Percentiles rank a stretch among this genome's conserved stretches.
Conservation (phyloP, 2,888 invertebrate species). For the Hipparchia semele region DNA sequence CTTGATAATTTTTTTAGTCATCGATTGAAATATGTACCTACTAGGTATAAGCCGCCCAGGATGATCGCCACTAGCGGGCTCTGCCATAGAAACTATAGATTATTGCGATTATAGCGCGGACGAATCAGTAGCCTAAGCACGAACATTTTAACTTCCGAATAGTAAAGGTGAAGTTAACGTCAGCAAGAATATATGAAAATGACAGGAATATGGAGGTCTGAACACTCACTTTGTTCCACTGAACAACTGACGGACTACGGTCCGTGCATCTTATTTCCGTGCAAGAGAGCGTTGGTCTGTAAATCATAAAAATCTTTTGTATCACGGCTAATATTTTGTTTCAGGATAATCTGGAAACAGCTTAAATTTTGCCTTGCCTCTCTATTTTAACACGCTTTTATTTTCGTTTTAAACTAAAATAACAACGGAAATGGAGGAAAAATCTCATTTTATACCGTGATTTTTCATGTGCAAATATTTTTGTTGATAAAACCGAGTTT, state of each 20-base stretch:
- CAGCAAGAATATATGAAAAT: too few relatives aligned
- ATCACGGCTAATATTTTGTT: neutral
- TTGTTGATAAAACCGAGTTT: conserved; percentile 25
- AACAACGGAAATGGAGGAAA: conserved; percentile 5
- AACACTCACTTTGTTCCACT: too few relatives aligned
- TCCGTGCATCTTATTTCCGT: neutral
- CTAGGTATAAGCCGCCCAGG: conserved; percentile 68
- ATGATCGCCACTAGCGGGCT: conserved; percentile 85
- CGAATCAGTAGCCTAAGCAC: conserved; percentile 4
- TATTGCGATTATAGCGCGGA: conserved; percentile 34
- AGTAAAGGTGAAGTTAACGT: too few relatives aligned
- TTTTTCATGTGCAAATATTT: conserved; percentile 31
- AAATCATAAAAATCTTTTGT: neutral
- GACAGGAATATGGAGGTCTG: too few relatives aligned
- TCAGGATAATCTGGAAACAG: neutral
- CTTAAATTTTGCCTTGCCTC: neutral
- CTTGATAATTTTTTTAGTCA: too few relatives aligned
- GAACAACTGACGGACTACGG: too few relatives aligned
- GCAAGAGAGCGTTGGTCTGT: too few relatives aligned
- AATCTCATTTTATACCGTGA: conserved; percentile 14
- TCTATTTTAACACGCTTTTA: neutral
- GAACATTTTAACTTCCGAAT: too few relatives aligned
- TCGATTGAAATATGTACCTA: neutral
- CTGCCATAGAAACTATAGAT: conserved; percentile 75
- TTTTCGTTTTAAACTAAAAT: conserved; percentile 7